Conservation (phyloP, 2,113 vertebrate genomes). For the Sebastes schlegelii region DNA sequence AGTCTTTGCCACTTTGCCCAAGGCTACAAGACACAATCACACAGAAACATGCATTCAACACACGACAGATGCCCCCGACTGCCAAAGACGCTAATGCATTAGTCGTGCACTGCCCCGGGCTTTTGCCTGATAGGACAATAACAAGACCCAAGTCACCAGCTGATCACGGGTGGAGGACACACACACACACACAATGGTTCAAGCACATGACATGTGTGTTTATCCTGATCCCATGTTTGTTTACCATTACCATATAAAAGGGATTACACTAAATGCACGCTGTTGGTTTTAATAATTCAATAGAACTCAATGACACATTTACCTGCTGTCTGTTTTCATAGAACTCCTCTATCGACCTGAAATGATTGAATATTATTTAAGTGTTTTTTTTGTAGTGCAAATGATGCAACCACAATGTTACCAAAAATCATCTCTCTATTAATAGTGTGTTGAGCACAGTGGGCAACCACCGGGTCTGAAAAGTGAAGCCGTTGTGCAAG, state of each 20-base stretch:
- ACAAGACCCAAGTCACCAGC: slow-evolving; percentile 63
- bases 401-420: neutral
- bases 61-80: slow-evolving; percentile 64
- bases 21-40: slow-evolving; percentile 59
- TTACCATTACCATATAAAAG: slow-evolving; percentile 73
- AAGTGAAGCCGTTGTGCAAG: no score
- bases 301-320: neutral
- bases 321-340: neutral
- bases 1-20: slow-evolving; percentile 54
- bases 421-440: neutral
- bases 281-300: slow-evolving; percentile 71
- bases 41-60: slow-evolving; percentile 51
- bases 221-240: slow-evolving; percentile 69
- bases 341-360: neutral
- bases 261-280: slow-evolving; percentile 63
- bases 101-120: slow-evolving; percentile 71
- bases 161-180: slow-evolving; percentile 61
- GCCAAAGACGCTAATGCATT: slow-evolving; percentile 76
- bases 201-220: slow-evolving; percentile 37
- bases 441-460: no score
- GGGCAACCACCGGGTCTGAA: no score
- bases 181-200: slow-evolving; percentile 11
- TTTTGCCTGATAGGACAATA: slow-evolving; percentile 65
- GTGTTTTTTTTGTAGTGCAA: neutral
- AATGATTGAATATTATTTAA: neutral